These are phyloP conservation scores for Catotricha subobsoleta DNA, from an alignment of 2,888 invertebrate genomes.

Conservation along the genomic window DNA sequence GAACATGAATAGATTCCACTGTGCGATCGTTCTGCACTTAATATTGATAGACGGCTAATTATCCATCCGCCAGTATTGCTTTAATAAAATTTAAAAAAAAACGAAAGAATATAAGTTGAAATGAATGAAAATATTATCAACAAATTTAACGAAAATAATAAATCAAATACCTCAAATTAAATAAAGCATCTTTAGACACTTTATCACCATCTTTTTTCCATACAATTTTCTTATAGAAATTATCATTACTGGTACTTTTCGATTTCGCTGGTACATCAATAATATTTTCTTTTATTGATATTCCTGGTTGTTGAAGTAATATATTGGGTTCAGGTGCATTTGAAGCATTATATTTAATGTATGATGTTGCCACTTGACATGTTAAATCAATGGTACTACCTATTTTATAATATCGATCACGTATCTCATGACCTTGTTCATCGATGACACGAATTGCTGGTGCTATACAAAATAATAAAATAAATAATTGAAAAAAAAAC, in stretches of 20 bases:
- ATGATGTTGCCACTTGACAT: constrained; percentile 34
- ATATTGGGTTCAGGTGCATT: constrained; percentile 3
- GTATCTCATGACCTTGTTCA: constrained; percentile 48
- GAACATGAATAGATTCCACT: constrained; percentile 47
- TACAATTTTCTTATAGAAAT: constrained; percentile 6
- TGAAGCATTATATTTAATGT: constrained; percentile 20
- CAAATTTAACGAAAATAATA: not conserved
- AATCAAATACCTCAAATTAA: constrained; percentile 9
- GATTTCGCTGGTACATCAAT: not conserved
- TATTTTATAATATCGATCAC: constrained; percentile 54
- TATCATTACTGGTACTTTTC: not conserved
- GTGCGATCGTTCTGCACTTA: constrained; percentile 43
- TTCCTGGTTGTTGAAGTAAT: not conserved
- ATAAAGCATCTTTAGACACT: constrained; percentile 9
- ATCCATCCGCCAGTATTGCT: constrained; percentile 23
- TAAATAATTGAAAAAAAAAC: too few species aligned
- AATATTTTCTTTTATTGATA: not conserved
- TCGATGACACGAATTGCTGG: constrained; percentile 53
- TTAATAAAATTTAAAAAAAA: constrained; percentile 19
- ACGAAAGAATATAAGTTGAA: not conserved
- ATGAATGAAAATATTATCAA: not conserved
- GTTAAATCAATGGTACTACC: constrained; percentile 55
- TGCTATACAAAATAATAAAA: too few species aligned
- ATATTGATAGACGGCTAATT: constrained; percentile 24
- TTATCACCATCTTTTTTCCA: constrained; percentile 11